Evolutionary conservation across 1,140 invertebrate species (phyloP).

Genomic region (Saccostrea echinata): DNA sequence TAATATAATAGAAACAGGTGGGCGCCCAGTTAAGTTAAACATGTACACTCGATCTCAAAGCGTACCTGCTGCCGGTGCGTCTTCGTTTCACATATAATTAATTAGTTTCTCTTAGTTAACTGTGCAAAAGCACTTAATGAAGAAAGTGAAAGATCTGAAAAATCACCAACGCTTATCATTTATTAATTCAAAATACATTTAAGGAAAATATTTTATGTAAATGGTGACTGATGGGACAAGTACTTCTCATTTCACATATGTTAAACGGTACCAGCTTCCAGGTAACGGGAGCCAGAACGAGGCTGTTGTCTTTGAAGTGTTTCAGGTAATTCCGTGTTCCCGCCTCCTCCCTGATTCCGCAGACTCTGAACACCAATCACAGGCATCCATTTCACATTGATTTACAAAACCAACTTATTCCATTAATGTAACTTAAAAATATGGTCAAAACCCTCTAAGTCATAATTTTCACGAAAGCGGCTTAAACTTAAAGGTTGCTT

Average conservation of each 20-base stretch:
- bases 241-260: background rate
- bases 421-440: conserved; percentile 34
- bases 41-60: too few species aligned
- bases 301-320: conserved; percentile 41
- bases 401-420: conserved; percentile 43
- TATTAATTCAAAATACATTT: conserved; percentile 23
- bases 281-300: conserved; percentile 31
- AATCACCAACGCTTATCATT: conserved; percentile 21
- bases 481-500: conserved; percentile 20
- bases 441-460: conserved; percentile 39
- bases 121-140: conserved; percentile 7
- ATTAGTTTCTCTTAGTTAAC: background rate
- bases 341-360: conserved; percentile 26
- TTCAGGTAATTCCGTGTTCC: background rate
- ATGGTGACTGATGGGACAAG: background rate
- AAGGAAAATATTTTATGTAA: background rate
- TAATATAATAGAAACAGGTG: too few species aligned
- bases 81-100: background rate
- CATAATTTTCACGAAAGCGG: conserved; percentile 31
- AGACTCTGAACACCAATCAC: conserved; percentile 28
- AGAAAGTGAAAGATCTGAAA: background rate
- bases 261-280: background rate
- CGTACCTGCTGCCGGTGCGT: background rate
- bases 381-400: conserved; percentile 20
- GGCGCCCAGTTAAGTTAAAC: too few species aligned